Evolutionary conservation across 2,797 vertebrate species (phyloP).

Genomic region (Spheniscus humboldti): DNA sequence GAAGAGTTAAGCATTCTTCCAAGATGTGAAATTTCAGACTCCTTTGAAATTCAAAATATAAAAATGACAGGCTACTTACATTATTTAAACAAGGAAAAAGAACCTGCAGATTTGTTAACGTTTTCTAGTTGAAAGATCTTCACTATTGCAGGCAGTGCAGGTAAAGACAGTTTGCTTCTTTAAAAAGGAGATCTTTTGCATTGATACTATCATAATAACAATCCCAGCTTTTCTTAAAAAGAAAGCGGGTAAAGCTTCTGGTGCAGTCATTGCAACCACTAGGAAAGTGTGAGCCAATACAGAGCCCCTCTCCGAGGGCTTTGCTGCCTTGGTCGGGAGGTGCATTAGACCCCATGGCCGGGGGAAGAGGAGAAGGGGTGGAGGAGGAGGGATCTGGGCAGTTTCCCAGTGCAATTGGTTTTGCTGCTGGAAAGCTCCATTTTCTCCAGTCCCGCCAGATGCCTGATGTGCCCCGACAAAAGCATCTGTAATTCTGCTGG

Average conservation of each 20-base stretch:
- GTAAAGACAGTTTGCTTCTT: neutral
- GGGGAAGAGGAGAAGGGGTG: neutral
- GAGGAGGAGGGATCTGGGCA: neutral
- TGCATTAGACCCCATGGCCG: neutral
- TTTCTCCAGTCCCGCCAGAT: rapidly evolving
- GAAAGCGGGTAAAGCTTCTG: neutral
- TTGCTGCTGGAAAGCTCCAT: neutral
- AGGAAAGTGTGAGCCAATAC: neutral
- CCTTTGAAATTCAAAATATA: neutral
- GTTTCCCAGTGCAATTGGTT: neutral
- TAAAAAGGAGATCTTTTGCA: neutral
- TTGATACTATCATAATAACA: neutral
- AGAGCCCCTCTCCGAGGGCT: neutral
- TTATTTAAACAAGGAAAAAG: neutral
- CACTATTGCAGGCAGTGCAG: neutral
- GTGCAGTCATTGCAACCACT: neutral
- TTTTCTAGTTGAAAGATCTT: neutral
- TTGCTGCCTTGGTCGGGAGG: neutral
- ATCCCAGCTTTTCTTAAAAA: neutral
- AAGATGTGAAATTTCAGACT: neutral
- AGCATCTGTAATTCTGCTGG: neutral
- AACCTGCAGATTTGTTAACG: neutral
- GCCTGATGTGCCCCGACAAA: neutral
- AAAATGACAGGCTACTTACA: neutral
- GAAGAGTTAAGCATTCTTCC: neutral